phyloP scores from a whole-genome alignment of 2,113 vertebrate species.

The Hirundichthys speculiger region DNA sequence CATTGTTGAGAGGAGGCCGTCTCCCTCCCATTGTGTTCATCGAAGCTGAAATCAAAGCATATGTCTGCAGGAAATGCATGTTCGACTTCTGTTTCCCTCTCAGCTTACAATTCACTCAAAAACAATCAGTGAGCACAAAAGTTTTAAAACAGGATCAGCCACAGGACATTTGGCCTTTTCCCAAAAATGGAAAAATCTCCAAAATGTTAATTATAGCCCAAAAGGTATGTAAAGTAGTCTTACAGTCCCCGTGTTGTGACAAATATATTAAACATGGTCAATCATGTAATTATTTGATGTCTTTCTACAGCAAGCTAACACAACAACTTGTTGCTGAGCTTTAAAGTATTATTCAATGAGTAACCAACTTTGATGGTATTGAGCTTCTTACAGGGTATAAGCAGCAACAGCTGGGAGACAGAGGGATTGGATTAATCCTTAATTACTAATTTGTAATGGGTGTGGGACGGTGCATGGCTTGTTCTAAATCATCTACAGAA shows the following conservation, averaged over 20 bases:
- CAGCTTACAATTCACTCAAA: slow-evolving; percentile 18
- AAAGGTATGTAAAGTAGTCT: background rate
- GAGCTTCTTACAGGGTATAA: slow-evolving; percentile 71
- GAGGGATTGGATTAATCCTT: slow-evolving; percentile 68
- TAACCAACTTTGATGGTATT: slow-evolving; percentile 61
- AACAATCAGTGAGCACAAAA: slow-evolving; percentile 46
- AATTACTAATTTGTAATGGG: slow-evolving; percentile 36
- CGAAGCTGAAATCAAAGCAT: slow-evolving; percentile 72
- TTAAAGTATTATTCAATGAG: slow-evolving; percentile 41
- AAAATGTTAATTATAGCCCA: background rate
- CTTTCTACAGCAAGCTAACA: slow-evolving; percentile 12
- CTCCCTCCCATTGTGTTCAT: slow-evolving; percentile 75
- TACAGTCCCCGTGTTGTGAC: background rate
- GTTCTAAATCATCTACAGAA: slow-evolving; percentile 34
- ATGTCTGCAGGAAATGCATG: slow-evolving; percentile 78
- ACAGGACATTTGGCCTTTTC: slow-evolving; percentile 19
- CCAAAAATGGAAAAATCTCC: slow-evolving; percentile 11
- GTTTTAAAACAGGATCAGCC: slow-evolving; percentile 39
- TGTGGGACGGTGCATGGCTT: slow-evolving; percentile 33
- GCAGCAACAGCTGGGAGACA: slow-evolving; percentile 67
- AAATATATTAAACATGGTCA: background rate
- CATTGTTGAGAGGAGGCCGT: slow-evolving; percentile 46
- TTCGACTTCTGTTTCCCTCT: slow-evolving; percentile 63
- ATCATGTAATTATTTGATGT: background rate
- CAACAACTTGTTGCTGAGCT: slow-evolving; percentile 21